Evolutionary conservation across 2,113 vertebrate genomes (phyloP).

Genomic region (Colossoma macropomum): DNA sequence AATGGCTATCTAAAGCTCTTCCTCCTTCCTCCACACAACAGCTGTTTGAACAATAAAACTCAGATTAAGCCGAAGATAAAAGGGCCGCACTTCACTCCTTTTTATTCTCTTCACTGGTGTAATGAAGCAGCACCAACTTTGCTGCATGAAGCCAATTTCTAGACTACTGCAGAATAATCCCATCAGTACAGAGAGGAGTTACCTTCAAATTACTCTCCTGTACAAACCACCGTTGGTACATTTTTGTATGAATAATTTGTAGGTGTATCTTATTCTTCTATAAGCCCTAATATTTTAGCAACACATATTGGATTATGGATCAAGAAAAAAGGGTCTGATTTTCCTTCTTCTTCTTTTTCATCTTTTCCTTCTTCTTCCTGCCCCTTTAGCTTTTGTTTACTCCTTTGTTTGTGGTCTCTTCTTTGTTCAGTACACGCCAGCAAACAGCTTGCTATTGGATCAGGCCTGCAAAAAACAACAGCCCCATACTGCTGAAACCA

Average conservation of each 20-base stretch:
- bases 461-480: conserved; percentile 55
- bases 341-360: not conserved
- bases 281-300: not conserved
- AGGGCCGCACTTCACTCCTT: not conserved
- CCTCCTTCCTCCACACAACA: conserved; percentile 55
- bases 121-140: not conserved
- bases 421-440: conserved; percentile 70
- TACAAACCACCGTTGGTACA: not conserved
- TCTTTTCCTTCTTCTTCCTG: not conserved
- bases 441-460: conserved; percentile 71
- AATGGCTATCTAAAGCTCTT: conserved; percentile 76
- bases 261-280: not conserved
- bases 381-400: not conserved
- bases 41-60: conserved; percentile 44
- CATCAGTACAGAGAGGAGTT: not conserved
- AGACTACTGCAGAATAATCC: not conserved
- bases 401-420: conserved; percentile 42
- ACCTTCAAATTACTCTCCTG: not conserved
- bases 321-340: not conserved
- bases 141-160: not conserved
- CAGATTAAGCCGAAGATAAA: conserved; percentile 31
- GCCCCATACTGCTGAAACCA: conserved; percentile 29
- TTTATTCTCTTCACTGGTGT: not conserved
- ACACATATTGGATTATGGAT: not conserved
- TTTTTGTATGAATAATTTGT: not conserved